phyloP scores from a whole-genome alignment of 2,888 invertebrate genomes.

The Camponotus fellah region DNA sequence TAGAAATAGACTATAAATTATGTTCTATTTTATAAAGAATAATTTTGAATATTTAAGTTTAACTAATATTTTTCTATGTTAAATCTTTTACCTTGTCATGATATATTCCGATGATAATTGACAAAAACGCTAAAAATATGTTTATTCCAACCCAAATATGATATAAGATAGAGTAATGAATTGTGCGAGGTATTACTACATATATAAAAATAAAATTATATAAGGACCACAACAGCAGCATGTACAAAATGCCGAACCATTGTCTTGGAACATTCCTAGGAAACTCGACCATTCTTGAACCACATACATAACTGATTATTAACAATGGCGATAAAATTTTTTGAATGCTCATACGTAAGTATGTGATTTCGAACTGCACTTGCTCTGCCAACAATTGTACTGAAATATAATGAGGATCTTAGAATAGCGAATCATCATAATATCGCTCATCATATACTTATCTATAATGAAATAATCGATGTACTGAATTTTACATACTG shows the following conservation, averaged over 20 bases:
- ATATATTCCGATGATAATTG: neutral
- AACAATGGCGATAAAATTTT: too few relatives aligned
- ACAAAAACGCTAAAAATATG: neutral
- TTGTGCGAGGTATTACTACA: neutral
- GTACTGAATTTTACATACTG: too few relatives aligned
- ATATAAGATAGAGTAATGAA: neutral
- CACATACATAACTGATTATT: neutral
- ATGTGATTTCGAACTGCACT: too few relatives aligned
- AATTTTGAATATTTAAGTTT: too few relatives aligned
- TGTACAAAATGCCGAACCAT: neutral
- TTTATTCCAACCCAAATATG: neutral
- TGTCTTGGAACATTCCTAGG: neutral
- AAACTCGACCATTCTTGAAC: neutral
- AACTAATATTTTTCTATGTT: neutral
- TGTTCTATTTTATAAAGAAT: too few relatives aligned
- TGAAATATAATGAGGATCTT: too few relatives aligned
- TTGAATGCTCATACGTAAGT: too few relatives aligned
- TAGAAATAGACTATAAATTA: too few relatives aligned
- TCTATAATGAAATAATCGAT: too few relatives aligned
- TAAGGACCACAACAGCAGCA: neutral
- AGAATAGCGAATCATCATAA: too few relatives aligned
- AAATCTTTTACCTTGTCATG: constrained; percentile 7
- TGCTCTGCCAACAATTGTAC: too few relatives aligned
- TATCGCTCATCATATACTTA: neutral
- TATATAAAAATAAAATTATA: neutral